phyloP scores from a whole-genome alignment of 2,113 vertebrate genomes.

The Mobula birostris region DNA sequence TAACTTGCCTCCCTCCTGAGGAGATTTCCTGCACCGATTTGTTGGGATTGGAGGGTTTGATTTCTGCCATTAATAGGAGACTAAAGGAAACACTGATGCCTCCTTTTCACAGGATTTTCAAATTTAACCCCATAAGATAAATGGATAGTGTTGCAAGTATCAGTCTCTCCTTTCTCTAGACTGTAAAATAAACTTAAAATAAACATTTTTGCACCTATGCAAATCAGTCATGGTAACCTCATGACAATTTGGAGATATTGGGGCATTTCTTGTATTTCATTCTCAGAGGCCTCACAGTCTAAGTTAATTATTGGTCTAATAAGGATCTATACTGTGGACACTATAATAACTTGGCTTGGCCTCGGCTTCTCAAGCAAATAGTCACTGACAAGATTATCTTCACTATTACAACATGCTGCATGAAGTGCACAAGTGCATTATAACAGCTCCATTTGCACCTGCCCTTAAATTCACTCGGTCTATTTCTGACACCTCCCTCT shows the following conservation, averaged over 20 bases:
- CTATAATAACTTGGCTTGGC: not conserved
- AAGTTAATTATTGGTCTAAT: slow-evolving; percentile 33
- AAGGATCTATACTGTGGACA: not conserved
- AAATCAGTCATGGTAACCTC: slow-evolving; percentile 18
- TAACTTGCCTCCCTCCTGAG: too few relatives aligned
- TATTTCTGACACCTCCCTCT: too few relatives aligned
- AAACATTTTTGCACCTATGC: not conserved
- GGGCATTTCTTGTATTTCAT: slow-evolving; percentile 22
- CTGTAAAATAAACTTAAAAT: not conserved
- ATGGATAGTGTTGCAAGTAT: not conserved
- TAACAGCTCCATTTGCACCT: not conserved
- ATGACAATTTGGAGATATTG: slow-evolving; percentile 14
- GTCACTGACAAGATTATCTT: slow-evolving; percentile 22
- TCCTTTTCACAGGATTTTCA: too few relatives aligned
- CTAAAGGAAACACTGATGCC: too few relatives aligned
- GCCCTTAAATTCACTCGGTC: too few relatives aligned
- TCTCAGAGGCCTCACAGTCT: not conserved
- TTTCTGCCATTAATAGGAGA: too few relatives aligned
- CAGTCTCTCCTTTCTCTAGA: not conserved
- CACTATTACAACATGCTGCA: not conserved
- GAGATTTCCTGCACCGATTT: too few relatives aligned
- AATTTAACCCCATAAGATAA: too few relatives aligned
- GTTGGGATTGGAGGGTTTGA: too few relatives aligned
- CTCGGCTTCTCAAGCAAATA: not conserved
- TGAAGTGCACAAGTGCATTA: not conserved